Evolutionary conservation across 2,888 invertebrate genomes (phyloP).

Genomic region (Netelia fuscicornis): DNA sequence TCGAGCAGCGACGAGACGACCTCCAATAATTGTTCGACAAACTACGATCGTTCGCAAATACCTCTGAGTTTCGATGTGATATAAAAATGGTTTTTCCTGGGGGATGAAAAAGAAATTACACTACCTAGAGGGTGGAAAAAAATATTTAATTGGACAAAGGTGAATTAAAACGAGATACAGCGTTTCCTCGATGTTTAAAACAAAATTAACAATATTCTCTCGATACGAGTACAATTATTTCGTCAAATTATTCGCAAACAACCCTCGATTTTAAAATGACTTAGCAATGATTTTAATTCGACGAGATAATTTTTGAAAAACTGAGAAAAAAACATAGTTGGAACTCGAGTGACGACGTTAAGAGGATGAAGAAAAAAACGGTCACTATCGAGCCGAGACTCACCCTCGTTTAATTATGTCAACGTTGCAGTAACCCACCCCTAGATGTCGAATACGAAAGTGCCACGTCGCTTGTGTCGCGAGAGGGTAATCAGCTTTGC

Average conservation of each 20-base stretch:
- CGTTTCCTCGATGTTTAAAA: not conserved
- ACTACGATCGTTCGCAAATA: constrained; percentile 25
- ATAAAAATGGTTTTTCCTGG: not conserved
- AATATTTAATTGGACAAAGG: not conserved
- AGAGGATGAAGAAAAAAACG: too few relatives aligned
- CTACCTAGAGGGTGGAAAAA: not conserved
- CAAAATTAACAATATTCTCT: not conserved
- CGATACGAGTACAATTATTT: too few relatives aligned
- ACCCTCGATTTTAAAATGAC: not conserved
- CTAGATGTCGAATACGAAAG: not conserved
- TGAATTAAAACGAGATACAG: not conserved
- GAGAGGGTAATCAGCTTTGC: not conserved
- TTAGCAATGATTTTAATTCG: too few relatives aligned
- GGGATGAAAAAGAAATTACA: not conserved
- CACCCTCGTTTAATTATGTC: too few relatives aligned
- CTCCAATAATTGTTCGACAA: constrained; percentile 45
- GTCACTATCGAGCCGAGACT: too few relatives aligned
- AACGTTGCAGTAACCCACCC: not conserved
- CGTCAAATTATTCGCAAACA: too few relatives aligned
- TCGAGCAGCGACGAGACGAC: constrained; percentile 9
- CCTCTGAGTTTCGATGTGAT: not conserved
- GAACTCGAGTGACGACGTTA: too few relatives aligned
- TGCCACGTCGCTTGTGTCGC: not conserved
- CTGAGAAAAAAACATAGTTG: too few relatives aligned
- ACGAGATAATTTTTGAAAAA: too few relatives aligned